Base-by-base conservation (phyloP, 2,797 vertebrate species). In the Paramormyrops hopkinsi region DNA sequence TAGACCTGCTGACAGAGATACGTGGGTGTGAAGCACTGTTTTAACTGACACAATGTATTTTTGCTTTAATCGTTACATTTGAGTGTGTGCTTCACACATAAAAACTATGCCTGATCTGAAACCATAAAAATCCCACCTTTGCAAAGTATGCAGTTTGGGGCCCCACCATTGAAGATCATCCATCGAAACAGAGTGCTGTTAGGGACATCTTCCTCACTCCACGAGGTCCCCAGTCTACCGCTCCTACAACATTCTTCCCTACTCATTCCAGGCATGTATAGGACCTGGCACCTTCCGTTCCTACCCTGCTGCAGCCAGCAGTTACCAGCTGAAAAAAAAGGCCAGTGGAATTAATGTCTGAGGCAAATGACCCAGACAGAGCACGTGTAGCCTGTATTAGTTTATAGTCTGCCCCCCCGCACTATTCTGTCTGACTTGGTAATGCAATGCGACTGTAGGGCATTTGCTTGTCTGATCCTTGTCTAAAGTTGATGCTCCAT, bases 301-400 rank as follows among this genome's bases (percentile, higher is more conserved):
- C 95, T 96, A n/a, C 96, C 96, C 93, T 97, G 97, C 92, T 97
- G 96, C 84, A 97, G 96, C 97, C 97, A 97, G 94, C 97, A 97
- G 92, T 97, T 97, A 91, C 97, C 97, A 94, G 97, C 97, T 97
- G 96, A 89, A 92, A 89, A 89, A 48, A 92, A 87, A 86, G 44
- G 44, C 48, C 88, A 88, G 94, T 92, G 93, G 90, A 92, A 93
- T 95, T 94, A 94, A 91, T 93, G 95, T 94, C 94, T 93, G 93
- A 91, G 91, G 92, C 91, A 93, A 91, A 91, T 92, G 95, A 95
- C 94, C 95, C 95, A 95, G 95, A 96, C 96, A 94, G 93, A 94
- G 93, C 96, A 96, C 95, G 95, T 95, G 96, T 93, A 89, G 92
- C 91, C 92, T 88, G 94, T 90, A 91, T 90, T 94, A 94, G 84